Evolutionary conservation across 2,113 vertebrate species (phyloP), one percentile per base, ranked within the genome.

Genomic region (Hippocampus guttulatus): DNA sequence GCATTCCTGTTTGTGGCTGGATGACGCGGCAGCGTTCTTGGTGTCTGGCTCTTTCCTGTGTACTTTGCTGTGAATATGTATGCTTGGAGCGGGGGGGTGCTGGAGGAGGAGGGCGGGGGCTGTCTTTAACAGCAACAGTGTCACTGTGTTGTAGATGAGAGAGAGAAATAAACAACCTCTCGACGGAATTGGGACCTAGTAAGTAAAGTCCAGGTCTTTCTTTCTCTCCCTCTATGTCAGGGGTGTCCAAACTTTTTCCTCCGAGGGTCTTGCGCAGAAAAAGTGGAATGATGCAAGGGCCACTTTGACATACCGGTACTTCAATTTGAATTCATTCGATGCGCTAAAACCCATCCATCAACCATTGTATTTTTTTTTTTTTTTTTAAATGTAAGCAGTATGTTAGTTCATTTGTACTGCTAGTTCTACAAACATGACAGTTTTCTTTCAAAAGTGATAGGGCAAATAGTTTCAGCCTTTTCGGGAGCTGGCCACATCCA

Each of bases 141-240:
- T 95, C 92, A 94, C 95, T 96, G 94, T 96, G 93, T 95, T 94
- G 92, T 95, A 95, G 93, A 95, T 94, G 95, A 95, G 91, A 92
- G 90, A 92, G 94, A 94, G 88, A 88, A 86, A 89, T 92, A 92
- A 88, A 90, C 92, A 94, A 92, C 93, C 93, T 94, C 93, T 94
- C 92, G 92, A 92, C 85, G 92, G 93, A 93, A 90, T 93, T 94
- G 93, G 94, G 92, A 93, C 91, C 93, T 95, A 93, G 96, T 95
- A 94, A 96, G 94, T 95, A 96, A 91, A 93, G 94, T 93, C 94
- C 90, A 94, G 94, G 94, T 93, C 91, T 93, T 76, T 92, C 85
- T 88, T 93, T 92, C 91, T 93, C 87, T 93, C 89, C 91, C 89
- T 92, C 89, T 78, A 78, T 88, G 75, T 89, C 91, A 61, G 58